Base-by-base conservation (phyloP, 2,888 invertebrate genomes). In the Rhagonycha lutea region DNA sequence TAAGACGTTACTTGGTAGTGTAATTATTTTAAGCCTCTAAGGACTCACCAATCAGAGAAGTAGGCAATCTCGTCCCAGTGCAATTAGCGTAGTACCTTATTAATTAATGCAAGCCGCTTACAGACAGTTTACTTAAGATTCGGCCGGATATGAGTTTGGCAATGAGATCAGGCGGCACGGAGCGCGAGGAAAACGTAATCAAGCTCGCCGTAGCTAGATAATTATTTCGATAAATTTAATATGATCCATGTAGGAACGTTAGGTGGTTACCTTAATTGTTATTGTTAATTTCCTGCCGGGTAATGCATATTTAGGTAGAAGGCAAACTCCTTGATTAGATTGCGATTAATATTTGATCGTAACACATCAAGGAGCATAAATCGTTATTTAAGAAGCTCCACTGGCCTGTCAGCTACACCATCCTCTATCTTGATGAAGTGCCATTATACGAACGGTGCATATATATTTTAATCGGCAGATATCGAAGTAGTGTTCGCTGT, bases 21-120 rank as follows among this genome's bases (percentile, higher is more conserved):
- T 84, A 84, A 84, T 84, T 83, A 84, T 84, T 83, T 81, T 79
- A 78, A 79, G 80, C 81, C 82, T 81, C 81, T 79, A 77, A 82
- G 82, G 82, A 74, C 81, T 79, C 81, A 83, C 83, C 85, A 84
- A 85, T 84, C 85, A 84, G 82, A 81, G 79, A 80, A 78, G 83
- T 81, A 82, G 82, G 83, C 83, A 83, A 82, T 82, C 83, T 84
- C 85, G 85, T 86, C 85, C 86, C 85, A 83, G 86, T 80, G 87
- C 87, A 88, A 88, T 88, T 87, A 88, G 87, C 86, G 84, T 84
- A 86, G 86, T 86, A 87, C 86, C 87, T 88, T 87, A 88, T 87
- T 87, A 87, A 88, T 88, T 87, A 87, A 87, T 86, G 86, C 85
- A 84, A 86, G 86, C 86, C 86, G 86, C 87, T 86, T 86, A 86